phyloP scores from a whole-genome alignment of 2,888 invertebrate genomes.

The Crepidodera aurea region DNA sequence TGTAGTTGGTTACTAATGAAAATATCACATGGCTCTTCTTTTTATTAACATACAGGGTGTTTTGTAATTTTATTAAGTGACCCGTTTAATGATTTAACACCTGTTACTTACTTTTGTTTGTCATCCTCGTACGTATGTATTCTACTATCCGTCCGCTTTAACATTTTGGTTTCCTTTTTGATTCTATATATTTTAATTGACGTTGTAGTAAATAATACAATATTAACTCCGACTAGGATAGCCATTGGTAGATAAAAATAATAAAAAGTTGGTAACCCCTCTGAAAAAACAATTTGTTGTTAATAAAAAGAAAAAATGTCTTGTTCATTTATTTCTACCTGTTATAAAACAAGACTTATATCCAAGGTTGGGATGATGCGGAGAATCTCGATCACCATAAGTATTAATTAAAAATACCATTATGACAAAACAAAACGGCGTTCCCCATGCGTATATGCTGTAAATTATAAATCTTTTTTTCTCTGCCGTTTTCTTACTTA shows the following conservation, averaged over 20 bases:
- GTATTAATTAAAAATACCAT: conserved; percentile 42
- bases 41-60: no score
- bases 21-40: no score
- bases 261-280: conserved; percentile 63
- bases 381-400: conserved; percentile 49
- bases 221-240: conserved; percentile 71
- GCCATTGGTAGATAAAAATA: conserved; percentile 78
- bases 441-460: conserved; percentile 74
- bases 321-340: conserved; percentile 60
- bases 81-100: no score
- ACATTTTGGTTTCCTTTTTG: conserved; percentile 72
- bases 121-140: conserved; percentile 65
- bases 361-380: conserved; percentile 70
- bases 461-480: conserved; percentile 70
- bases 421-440: conserved; percentile 62
- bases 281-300: conserved; percentile 42
- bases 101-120: conserved; percentile 60
- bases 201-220: conserved; percentile 72
- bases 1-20: no score
- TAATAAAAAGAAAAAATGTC: neutral
- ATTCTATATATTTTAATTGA: conserved; percentile 72
- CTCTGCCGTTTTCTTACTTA: conserved; percentile 57
- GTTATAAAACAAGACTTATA: conserved; percentile 67
- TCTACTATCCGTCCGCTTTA: conserved; percentile 71
- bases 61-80: no score